Conservation (phyloP, 2,888 invertebrate species). For the Cryptophagus acutangulus region DNA sequence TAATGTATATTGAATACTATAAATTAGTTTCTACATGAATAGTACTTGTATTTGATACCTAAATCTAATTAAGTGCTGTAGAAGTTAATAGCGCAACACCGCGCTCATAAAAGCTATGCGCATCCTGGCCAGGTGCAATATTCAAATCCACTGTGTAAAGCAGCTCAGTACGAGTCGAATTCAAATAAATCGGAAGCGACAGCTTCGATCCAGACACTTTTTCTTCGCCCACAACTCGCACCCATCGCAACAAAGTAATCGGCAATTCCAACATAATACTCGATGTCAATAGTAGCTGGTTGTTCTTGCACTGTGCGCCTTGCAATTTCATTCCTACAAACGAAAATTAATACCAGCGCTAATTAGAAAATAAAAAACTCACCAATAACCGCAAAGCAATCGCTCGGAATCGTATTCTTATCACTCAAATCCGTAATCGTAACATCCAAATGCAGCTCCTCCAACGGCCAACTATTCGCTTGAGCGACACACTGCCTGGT, state of each 20-base stretch:
- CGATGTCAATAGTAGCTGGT: slow-evolving; percentile 83
- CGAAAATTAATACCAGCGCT: neutral
- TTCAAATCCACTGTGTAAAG: slow-evolving; percentile 93
- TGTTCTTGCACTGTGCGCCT: slow-evolving; percentile 91
- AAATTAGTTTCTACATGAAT: too few species aligned
- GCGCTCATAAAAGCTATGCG: slow-evolving; percentile 95
- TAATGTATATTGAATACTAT: too few species aligned
- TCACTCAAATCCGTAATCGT: slow-evolving; percentile 57
- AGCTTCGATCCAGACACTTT: slow-evolving; percentile 60
- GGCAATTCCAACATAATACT: slow-evolving; percentile 94
- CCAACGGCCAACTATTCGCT: slow-evolving; percentile 94
- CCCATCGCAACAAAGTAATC: slow-evolving; percentile 85
- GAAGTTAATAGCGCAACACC: slow-evolving; percentile 96
- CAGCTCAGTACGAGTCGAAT: slow-evolving; percentile 90
- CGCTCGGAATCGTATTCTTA: slow-evolving; percentile 37
- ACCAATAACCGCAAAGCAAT: slow-evolving; percentile 52
- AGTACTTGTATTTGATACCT: too few species aligned
- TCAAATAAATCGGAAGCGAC: slow-evolving; percentile 93
- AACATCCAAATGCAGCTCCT: slow-evolving; percentile 87
- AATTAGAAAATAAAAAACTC: slow-evolving; percentile 21
- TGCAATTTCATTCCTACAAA: slow-evolving; percentile 85
- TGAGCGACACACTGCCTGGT: slow-evolving; percentile 98
- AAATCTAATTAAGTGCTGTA: slow-evolving; percentile 72
- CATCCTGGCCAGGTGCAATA: slow-evolving; percentile 84
- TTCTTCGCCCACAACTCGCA: slow-evolving; percentile 46